Conservation (phyloP, 2,113 vertebrate genomes). For the rabbit (Oryctolagus cuniculus) region mOryCun1.1 NC_091433.1:180874501-180875000, state of each 20-base stretch:
- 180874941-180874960: neutral
- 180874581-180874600: slow-evolving; percentile 32
- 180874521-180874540: neutral
- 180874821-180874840: neutral
- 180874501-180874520: slow-evolving; percentile 38
- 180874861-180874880: neutral
- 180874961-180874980: neutral
- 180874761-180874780: neutral
- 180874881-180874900: neutral
- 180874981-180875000: neutral
- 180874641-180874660: slow-evolving; percentile 37
- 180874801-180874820: neutral
- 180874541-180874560: neutral
- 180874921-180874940: neutral
- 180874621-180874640: slow-evolving; percentile 32
- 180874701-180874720: neutral
- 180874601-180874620: neutral
- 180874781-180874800: neutral
- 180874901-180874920: neutral
- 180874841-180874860: neutral
- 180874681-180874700: slow-evolving; percentile 3
- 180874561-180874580: neutral
- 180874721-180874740: neutral
- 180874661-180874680: neutral
- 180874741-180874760: neutral